phyloP scores from a whole-genome alignment of 2,113 vertebrate species.

The Micromys minutus region DNA sequence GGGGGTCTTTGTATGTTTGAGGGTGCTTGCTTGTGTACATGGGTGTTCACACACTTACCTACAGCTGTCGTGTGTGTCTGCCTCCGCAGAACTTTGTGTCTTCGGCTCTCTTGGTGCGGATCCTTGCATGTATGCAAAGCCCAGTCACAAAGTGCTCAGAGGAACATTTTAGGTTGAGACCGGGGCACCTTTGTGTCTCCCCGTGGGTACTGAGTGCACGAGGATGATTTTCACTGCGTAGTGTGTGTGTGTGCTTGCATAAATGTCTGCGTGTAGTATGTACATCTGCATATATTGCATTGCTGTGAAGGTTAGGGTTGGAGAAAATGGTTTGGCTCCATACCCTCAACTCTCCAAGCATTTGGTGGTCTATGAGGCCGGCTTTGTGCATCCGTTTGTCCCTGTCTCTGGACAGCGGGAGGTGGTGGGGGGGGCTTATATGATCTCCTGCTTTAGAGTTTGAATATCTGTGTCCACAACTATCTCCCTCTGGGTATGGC shows the following conservation, averaged over 20 bases:
- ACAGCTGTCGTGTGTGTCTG: background rate
- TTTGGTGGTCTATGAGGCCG: background rate
- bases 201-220: background rate
- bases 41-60: background rate
- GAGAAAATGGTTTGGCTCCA: background rate
- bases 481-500: slow-evolving; percentile 19
- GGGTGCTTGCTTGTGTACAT: background rate
- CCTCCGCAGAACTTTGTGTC: slow-evolving; percentile 47
- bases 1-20: slow-evolving; percentile 56
- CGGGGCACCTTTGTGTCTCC: slow-evolving; percentile 1
- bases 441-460: slow-evolving; percentile 36
- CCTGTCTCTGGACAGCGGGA: slow-evolving; percentile 17
- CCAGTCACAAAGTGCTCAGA: background rate
- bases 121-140: background rate
- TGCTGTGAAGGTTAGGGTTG: slow-evolving; percentile 27
- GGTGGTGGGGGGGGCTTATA: background rate
- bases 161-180: background rate
- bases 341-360: background rate
- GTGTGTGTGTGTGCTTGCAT: background rate
- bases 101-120: background rate
- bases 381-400: slow-evolving; percentile 65
- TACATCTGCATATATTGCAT: background rate
- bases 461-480: slow-evolving; percentile 34
- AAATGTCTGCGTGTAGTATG: background rate
- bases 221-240: background rate